These are phyloP conservation scores for Tenualosa ilisha DNA, from an alignment of 2,797 vertebrate genomes.

Conservation along the genomic window DNA sequence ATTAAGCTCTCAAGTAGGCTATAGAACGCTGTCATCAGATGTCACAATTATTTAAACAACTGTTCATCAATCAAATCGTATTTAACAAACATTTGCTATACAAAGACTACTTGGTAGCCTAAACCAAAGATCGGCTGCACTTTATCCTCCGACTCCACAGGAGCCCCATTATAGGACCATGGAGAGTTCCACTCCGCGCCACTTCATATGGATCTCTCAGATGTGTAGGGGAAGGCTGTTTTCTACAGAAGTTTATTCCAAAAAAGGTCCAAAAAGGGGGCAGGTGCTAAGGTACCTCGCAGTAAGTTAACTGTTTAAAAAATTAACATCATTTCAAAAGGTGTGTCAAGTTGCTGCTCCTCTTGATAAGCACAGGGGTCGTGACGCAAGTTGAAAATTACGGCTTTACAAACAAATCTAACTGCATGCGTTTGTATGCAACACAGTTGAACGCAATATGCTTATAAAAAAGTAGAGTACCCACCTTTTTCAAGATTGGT, in stretches of 20 bases:
- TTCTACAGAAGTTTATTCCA: neutral
- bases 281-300: neutral
- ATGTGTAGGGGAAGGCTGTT: neutral
- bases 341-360: neutral
- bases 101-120: neutral
- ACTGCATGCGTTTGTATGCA: neutral
- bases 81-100: neutral
- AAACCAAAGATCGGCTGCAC: neutral
- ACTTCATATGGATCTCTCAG: neutral
- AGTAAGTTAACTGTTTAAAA: neutral
- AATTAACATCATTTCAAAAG: neutral
- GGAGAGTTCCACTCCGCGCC: constrained; percentile 7
- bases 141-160: neutral
- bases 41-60: neutral
- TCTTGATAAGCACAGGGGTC: neutral
- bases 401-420: neutral
- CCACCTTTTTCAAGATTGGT: constrained; percentile 94
- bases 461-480: constrained; percentile 52
- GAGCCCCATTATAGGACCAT: constrained; percentile 2
- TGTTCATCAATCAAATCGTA: neutral
- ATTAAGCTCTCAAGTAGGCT: neutral
- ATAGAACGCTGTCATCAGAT: neutral
- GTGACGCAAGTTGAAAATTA: neutral
- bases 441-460: neutral
- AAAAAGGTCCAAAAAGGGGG: neutral